phyloP scores from a whole-genome alignment of 2,888 invertebrate genomes.

The Nebria brevicollis region DNA sequence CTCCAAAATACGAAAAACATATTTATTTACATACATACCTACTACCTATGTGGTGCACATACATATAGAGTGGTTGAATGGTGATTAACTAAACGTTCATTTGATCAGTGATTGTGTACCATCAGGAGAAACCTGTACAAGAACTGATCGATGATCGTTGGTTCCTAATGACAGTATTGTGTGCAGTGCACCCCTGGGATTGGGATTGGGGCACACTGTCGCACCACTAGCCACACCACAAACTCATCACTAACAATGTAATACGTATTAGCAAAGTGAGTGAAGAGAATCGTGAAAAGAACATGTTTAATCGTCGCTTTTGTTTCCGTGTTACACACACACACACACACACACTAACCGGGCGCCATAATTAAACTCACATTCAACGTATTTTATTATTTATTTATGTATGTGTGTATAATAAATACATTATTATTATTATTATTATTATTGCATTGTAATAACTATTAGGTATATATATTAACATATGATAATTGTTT shows the following conservation, averaged over 20 bases:
- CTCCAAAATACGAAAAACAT: no score
- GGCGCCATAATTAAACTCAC: no score
- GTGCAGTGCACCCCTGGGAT: conserved; percentile 42
- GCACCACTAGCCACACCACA: neutral
- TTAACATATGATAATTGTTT: no score
- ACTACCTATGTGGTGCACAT: neutral
- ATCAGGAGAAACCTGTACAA: neutral
- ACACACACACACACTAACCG: neutral
- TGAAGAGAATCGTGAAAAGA: neutral
- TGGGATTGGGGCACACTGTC: neutral
- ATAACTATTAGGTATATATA: no score
- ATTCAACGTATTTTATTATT: neutral
- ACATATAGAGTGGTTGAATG: neutral
- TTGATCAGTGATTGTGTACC: no score
- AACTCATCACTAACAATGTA: neutral
- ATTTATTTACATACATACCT: neutral
- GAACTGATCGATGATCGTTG: conserved; percentile 46
- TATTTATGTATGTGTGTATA: neutral
- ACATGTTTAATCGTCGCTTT: neutral
- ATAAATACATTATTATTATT: no score
- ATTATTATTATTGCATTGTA: no score
- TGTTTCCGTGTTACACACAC: neutral
- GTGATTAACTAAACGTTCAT: no score
- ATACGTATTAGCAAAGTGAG: no score
- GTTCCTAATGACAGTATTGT: conserved; percentile 55